Percentiles rank a stretch among this genome's conserved stretches.
phyloP scores from a whole-genome alignment of 92 coral and sea anemone species.

The Palythoa grandiflora region DNA sequence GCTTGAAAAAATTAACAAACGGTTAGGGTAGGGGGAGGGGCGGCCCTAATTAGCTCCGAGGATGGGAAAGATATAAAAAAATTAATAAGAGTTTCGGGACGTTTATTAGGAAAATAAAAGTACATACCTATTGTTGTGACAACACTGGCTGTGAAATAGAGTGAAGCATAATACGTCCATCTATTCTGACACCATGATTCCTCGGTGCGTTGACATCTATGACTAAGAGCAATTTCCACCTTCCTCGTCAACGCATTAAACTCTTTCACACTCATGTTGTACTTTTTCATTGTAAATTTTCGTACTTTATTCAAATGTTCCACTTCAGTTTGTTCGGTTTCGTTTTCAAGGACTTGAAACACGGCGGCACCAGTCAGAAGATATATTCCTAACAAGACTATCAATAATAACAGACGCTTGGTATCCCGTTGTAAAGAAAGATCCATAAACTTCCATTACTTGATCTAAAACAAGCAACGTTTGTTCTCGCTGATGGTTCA shows the following conservation, averaged over 20 bases:
- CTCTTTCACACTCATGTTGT: slow-evolving; percentile 83
- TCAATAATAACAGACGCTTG: slow-evolving; percentile 79
- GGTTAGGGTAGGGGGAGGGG: no score
- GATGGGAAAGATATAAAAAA: neutral
- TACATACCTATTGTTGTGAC: slow-evolving; percentile 96
- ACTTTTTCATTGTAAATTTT: slow-evolving; percentile 59
- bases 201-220: slow-evolving; percentile 86
- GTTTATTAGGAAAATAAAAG: neutral
- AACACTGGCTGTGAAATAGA: slow-evolving; percentile 97
- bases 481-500: neutral
- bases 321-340: slow-evolving; percentile 73
- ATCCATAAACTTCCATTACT: slow-evolving; percentile 94
- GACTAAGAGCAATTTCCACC: slow-evolving; percentile 81
- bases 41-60: neutral
- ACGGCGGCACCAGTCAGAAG: slow-evolving; percentile 94
- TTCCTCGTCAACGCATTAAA: slow-evolving; percentile 82
- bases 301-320: slow-evolving; percentile 77
- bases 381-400: slow-evolving; percentile 80
- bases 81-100: no score
- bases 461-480: slow-evolving; percentile 3
- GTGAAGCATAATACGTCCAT: slow-evolving; percentile 96
- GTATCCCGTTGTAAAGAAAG: slow-evolving; percentile 77
- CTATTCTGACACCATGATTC: slow-evolving; percentile 91
- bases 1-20: no score
- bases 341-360: slow-evolving; percentile 94